Evolutionary conservation across 2,797 vertebrate genomes (phyloP).

Genomic region (Octomys mimax): DNA sequence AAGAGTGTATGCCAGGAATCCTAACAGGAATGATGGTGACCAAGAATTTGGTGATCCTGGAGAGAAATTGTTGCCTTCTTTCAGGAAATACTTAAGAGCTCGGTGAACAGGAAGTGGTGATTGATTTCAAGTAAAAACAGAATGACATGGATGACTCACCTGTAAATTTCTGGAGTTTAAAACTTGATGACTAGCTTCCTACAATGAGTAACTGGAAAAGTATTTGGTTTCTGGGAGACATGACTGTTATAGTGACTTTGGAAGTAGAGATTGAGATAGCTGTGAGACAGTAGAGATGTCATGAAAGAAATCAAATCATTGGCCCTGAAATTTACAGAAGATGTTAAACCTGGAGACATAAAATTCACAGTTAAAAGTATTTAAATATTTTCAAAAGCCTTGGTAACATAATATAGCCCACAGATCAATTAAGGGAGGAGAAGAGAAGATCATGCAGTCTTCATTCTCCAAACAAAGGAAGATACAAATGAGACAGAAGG

Average conservation of each 20-base stretch:
- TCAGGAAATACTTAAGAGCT: background rate
- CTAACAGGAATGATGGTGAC: background rate
- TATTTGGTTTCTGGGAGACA: background rate
- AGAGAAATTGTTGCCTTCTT: background rate
- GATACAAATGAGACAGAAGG: background rate
- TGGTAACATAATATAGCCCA: background rate
- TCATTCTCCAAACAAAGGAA: background rate
- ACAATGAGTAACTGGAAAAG: background rate
- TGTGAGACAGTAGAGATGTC: background rate
- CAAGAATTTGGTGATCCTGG: background rate
- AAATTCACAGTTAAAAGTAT: background rate
- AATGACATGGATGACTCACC: background rate
- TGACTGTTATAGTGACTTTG: background rate
- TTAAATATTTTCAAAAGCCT: background rate
- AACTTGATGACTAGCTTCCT: background rate
- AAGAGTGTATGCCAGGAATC: background rate
- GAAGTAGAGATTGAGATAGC: background rate
- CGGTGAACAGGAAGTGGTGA: background rate
- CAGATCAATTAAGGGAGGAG: background rate
- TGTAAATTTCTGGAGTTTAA: background rate
- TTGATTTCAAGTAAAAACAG: background rate
- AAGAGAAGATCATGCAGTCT: background rate
- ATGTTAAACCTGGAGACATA: background rate
- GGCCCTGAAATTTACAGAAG: background rate
- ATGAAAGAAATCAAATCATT: background rate